Conservation (phyloP, 1,140 invertebrate species). For the Campoletis sonorensis region DNA sequence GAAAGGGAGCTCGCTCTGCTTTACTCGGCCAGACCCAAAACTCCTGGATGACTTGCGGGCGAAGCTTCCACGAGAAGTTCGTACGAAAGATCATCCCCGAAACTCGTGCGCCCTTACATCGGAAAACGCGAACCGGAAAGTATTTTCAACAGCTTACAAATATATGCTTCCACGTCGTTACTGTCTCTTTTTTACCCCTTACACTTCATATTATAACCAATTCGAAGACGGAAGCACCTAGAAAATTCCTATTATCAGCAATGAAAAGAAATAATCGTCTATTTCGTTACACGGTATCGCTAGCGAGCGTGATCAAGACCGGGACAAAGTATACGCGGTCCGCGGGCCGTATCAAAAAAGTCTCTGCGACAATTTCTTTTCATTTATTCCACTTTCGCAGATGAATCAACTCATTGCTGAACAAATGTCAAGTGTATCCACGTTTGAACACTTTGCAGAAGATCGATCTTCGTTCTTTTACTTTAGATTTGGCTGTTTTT, state of each 20-base stretch:
- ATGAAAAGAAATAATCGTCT: slow-evolving; percentile 63
- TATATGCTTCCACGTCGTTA: slow-evolving; percentile 6
- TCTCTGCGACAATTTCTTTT: too few relatives aligned
- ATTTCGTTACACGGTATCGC: slow-evolving; percentile 31
- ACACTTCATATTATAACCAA: slow-evolving; percentile 54
- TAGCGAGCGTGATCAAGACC: too few relatives aligned
- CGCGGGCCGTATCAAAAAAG: too few relatives aligned
- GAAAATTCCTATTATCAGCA: background rate
- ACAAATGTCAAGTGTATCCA: too few relatives aligned
- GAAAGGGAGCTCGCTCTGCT: background rate
- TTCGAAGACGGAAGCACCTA: slow-evolving; percentile 36
- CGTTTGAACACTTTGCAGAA: too few relatives aligned
- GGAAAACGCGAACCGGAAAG: background rate
- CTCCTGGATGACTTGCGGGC: background rate
- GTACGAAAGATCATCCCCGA: background rate
- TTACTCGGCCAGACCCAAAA: background rate
- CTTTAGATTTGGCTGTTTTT: too few relatives aligned
- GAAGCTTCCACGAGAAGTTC: background rate
- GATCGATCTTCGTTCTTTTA: too few relatives aligned
- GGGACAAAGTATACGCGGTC: too few relatives aligned
- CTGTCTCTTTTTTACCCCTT: slow-evolving; percentile 21
- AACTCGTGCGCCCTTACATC: background rate
- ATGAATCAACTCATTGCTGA: too few relatives aligned
- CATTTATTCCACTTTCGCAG: too few relatives aligned
- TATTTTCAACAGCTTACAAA: slow-evolving; percentile 17